phyloP scores from a whole-genome alignment of 2,888 invertebrate genomes.

The Rhyacophila evoluta region DNA sequence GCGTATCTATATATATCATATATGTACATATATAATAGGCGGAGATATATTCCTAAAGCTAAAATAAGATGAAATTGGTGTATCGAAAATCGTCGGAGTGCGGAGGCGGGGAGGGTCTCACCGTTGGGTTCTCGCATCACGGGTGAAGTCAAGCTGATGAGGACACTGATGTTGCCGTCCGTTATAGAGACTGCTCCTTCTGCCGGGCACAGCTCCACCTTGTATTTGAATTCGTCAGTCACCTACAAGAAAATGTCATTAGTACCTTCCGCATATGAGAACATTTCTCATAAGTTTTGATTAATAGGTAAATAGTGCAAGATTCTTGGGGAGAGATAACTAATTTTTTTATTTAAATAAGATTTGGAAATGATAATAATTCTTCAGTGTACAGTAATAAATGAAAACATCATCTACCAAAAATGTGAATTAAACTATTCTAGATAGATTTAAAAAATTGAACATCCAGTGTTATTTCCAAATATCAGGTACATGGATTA shows the following conservation, averaged over 20 bases:
- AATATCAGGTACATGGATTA: too few relatives aligned
- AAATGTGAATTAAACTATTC: too few relatives aligned
- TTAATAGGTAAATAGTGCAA: too few relatives aligned
- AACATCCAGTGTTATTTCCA: too few relatives aligned
- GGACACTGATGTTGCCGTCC: slow-evolving; percentile 83
- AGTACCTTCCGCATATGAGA: too few relatives aligned
- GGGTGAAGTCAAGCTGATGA: slow-evolving; percentile 93
- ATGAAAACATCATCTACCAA: too few relatives aligned
- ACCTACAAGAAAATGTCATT: slow-evolving; percentile 60
- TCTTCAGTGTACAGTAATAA: too few relatives aligned
- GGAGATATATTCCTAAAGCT: slow-evolving; percentile 39
- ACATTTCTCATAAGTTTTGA: too few relatives aligned
- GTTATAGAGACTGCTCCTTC: slow-evolving; percentile 88
- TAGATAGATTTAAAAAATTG: too few relatives aligned
- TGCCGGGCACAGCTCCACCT: slow-evolving; percentile 84
- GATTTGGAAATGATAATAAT: too few relatives aligned
- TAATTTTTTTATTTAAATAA: too few relatives aligned
- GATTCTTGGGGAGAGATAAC: too few relatives aligned
- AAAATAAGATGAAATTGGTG: slow-evolving; percentile 60
- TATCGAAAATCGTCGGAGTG: slow-evolving; percentile 58
- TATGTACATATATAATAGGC: slow-evolving; percentile 31
- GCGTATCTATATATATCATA: slow-evolving; percentile 25
- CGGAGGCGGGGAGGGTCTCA: slow-evolving; percentile 58
- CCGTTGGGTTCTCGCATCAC: slow-evolving; percentile 86
- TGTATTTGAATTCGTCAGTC: slow-evolving; percentile 82